Evolutionary conservation across 1,140 invertebrate species (phyloP).

Genomic region (Tenebrio molitor): DNA sequence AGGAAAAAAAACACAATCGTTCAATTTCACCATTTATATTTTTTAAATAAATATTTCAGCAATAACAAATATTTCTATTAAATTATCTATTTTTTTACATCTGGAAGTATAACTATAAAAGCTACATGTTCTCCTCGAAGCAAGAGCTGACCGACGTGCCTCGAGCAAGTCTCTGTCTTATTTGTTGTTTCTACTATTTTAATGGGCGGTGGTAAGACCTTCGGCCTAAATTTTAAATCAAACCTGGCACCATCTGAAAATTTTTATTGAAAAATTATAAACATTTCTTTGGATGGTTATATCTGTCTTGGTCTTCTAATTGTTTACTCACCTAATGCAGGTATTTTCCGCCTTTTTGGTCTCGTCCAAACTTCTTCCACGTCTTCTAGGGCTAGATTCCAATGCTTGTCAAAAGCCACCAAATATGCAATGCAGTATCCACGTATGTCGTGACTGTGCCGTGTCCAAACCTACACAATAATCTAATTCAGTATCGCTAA

Average conservation of each 20-base stretch:
- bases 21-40: too few species aligned
- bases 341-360: constrained; percentile 74
- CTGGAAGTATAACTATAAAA: constrained; percentile 66
- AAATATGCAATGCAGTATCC: constrained; percentile 86
- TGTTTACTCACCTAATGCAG: constrained; percentile 70
- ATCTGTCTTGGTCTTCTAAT: background rate
- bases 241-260: constrained; percentile 42
- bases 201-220: constrained; percentile 58
- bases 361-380: constrained; percentile 89
- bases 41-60: too few species aligned
- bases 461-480: constrained; percentile 76
- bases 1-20: too few species aligned
- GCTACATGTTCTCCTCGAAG: constrained; percentile 90
- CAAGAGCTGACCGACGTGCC: constrained; percentile 85
- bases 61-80: background rate
- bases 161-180: constrained; percentile 77
- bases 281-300: too few species aligned
- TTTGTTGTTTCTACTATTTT: constrained; percentile 66
- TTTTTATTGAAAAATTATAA: too few species aligned
- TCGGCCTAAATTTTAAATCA: constrained; percentile 22
- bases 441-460: constrained; percentile 76
- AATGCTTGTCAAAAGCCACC: constrained; percentile 94
- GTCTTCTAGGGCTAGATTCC: constrained; percentile 91
- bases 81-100: constrained; percentile 5
- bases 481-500: too few species aligned